A percentile compares a stretch with the other conserved stretches of the same genome.
Conservation (phyloP, 1,140 invertebrate species). For the Atopsyche davidsoni region DNA sequence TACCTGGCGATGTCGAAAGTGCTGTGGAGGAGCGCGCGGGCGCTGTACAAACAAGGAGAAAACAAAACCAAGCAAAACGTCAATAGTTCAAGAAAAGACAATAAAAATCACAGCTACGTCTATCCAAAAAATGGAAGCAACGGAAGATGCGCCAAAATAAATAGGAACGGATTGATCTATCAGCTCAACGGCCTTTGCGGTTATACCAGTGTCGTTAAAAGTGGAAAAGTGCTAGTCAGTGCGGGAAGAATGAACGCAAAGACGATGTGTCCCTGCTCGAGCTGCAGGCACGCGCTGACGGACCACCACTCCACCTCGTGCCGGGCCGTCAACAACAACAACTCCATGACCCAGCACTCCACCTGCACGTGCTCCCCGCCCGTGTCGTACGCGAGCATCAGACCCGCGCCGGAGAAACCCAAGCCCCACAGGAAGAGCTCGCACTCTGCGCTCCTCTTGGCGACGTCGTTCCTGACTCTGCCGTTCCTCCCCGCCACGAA, state of each 20-base stretch:
- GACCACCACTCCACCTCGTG: conserved; percentile 50
- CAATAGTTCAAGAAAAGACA: conserved; percentile 20
- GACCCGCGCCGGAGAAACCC: conserved; percentile 34
- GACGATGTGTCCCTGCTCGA: conserved; percentile 44
- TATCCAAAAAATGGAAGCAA: conserved; percentile 23
- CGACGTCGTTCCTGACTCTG: conserved; percentile 73
- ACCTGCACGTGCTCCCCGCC: conserved; percentile 38
- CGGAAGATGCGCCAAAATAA: conserved; percentile 25
- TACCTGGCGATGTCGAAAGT: conserved; percentile 56
- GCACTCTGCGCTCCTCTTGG: conserved; percentile 52
- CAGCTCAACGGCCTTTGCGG: conserved; percentile 27
- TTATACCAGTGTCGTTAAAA: conserved; percentile 26
- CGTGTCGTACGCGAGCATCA: conserved; percentile 29
- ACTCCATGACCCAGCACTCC: conserved; percentile 45
- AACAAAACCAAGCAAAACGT: conserved; percentile 16
- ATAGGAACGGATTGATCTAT: conserved; percentile 28
- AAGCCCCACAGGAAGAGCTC: conserved; percentile 36
- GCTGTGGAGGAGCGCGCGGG: conserved; percentile 35
- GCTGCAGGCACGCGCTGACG: conserved; percentile 48
- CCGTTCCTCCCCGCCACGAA: conserved; percentile 94
- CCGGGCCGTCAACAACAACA: conserved; percentile 54
- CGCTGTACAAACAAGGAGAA: conserved; percentile 21
- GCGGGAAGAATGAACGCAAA: conserved; percentile 28
- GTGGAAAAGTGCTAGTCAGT: conserved; percentile 26
- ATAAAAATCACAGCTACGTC: conserved; percentile 19